Base-by-base conservation (phyloP, 2,113 vertebrate genomes). In the Butorides virescens region DNA sequence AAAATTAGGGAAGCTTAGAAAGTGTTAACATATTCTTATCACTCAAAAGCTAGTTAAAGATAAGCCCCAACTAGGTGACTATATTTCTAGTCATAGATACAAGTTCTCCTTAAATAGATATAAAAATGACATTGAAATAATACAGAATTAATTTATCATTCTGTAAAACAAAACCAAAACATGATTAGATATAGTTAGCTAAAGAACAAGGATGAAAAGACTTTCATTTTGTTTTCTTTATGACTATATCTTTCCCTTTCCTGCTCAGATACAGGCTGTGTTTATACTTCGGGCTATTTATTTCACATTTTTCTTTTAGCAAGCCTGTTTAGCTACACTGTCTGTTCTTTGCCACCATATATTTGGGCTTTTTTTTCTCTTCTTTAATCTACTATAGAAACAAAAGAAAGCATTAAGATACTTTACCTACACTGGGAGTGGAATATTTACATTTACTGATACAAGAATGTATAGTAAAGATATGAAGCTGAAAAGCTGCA, bases 361-460 rank as follows among this genome's bases (percentile, higher is more conserved):
- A 27, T 63, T 49, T 77, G n/a, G 15, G 29, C 0, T 1, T 65
- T 73, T 80, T 36, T 49, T 3, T 15, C 9, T 19, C 36, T 70
- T 75, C 18, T 39, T 62, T 88, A 70, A 65, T 46, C 56, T 88
- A 10, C n/a, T n/a, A 30, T 9, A 67, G 46, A 71, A 81, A 89
- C 67, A 29, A 11, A 72, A 71, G 53, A 58, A 92, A 67, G 13
- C 13, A 11, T 47, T 50, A 74, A 88, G 74, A 72, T 68, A 37
- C 36, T 78, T 71, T 19, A 76, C 11, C 16, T 70, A 62, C 29
- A 49, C 20, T 29, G 56, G 29, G 34, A 55, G 52, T 42, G 29
- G 32, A 92, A 89, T 79, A 90, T 92, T 94, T 93, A 63, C n/a
- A 55, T 70, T 86, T 94, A 59, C 14, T 71, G 56, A 75, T 39